These are phyloP conservation scores for Mechanitis mazaeus DNA, from an alignment of 2,888 invertebrate species.

Conservation along the genomic window DNA sequence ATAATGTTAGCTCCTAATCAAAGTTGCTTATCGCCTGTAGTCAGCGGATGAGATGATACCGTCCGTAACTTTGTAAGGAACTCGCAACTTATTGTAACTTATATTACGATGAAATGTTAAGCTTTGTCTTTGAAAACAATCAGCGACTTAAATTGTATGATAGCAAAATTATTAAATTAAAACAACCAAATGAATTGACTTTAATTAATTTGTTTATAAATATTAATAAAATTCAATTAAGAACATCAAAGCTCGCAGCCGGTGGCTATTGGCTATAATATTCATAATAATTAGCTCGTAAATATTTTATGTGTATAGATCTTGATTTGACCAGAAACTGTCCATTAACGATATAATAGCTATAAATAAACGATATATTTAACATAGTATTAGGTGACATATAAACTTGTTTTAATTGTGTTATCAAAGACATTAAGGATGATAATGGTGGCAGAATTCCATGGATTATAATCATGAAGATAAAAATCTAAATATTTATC, in stretches of 20 bases:
- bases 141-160: constrained; percentile 3
- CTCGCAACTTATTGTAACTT: constrained; percentile 8
- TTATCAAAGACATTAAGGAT: no score
- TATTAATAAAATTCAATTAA: background rate
- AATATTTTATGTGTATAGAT: constrained; percentile 27
- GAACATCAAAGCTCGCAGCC: constrained; percentile 6
- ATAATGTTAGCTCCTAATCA: constrained; percentile 12
- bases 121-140: background rate
- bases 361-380: constrained; percentile 6
- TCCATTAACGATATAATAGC: constrained; percentile 9
- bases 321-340: constrained; percentile 21
- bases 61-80: constrained; percentile 6
- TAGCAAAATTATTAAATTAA: background rate
- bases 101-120: background rate
- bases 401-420: constrained; percentile 1
- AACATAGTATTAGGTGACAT: constrained; percentile 6
- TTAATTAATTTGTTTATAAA: constrained; percentile 7
- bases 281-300: constrained; percentile 24
- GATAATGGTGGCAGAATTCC: no score
- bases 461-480: no score
- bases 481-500: no score
- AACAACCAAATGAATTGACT: background rate
- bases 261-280: constrained; percentile 8
- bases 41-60: constrained; percentile 7
- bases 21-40: constrained; percentile 14